Conservation (phyloP, 2,888 invertebrate genomes). For the Hyposoter didymator region DNA sequence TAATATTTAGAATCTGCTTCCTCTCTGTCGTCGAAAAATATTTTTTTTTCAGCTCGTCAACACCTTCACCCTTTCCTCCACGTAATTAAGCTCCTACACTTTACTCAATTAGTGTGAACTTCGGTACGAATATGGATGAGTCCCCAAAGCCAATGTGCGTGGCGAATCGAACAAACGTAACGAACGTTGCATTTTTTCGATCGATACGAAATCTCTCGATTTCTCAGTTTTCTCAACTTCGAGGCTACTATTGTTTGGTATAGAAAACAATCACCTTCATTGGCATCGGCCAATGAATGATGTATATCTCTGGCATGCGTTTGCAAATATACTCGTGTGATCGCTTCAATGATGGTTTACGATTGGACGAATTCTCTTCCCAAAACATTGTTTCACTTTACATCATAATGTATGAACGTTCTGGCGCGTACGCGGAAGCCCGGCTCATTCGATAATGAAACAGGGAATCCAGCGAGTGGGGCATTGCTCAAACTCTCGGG, state of each 20-base stretch:
- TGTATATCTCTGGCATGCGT: neutral
- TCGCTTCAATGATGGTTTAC: neutral
- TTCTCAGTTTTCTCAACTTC: too few species aligned
- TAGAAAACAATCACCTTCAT: too few species aligned
- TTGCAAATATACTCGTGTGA: neutral
- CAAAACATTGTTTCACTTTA: constrained; percentile 11
- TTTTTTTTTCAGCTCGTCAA: neutral
- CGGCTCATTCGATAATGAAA: constrained; percentile 51
- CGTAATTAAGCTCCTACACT: neutral
- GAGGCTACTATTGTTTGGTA: too few species aligned
- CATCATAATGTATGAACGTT: constrained; percentile 1
- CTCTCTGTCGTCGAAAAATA: neutral
- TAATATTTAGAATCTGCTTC: neutral
- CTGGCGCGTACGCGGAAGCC: constrained; percentile 4
- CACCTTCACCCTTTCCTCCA: neutral
- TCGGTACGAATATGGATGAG: neutral
- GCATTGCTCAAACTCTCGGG: constrained; percentile 16
- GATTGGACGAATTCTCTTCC: constrained; percentile 8
- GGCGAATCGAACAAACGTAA: neutral
- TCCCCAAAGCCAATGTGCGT: neutral
- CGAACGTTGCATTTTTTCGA: too few species aligned
- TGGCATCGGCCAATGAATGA: neutral
- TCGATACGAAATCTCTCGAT: too few species aligned
- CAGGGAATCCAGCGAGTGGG: constrained; percentile 5
- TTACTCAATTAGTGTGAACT: neutral